phyloP scores from a whole-genome alignment of 2,888 invertebrate species.

The Hartigia nigra region DNA sequence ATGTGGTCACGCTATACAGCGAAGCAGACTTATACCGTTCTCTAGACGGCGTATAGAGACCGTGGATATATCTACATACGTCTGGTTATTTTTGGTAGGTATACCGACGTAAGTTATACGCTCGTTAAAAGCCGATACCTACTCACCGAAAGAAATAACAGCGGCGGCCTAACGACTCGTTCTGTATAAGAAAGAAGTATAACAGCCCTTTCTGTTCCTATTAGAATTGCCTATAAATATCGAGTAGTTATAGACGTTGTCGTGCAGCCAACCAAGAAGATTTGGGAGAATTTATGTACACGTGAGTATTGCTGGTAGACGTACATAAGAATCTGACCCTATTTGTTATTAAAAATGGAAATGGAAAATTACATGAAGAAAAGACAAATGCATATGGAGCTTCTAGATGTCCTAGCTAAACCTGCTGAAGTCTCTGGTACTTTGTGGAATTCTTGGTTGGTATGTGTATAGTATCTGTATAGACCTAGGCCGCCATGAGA shows the following conservation, averaged over 20 bases:
- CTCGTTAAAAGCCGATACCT: constrained; percentile 6
- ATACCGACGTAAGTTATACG: constrained; percentile 25
- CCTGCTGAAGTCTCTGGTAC: not conserved
- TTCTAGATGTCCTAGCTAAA: not conserved
- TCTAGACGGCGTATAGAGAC: constrained; percentile 25
- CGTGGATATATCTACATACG: constrained; percentile 36
- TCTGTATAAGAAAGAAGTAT: constrained; percentile 22
- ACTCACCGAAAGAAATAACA: constrained; percentile 19
- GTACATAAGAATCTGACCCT: not conserved
- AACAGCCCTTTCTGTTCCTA: not conserved
- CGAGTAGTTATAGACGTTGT: not conserved
- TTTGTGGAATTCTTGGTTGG: not conserved
- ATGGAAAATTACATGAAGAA: not conserved
- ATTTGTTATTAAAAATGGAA: not conserved
- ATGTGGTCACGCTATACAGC: constrained; percentile 47
- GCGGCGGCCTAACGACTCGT: constrained; percentile 17
- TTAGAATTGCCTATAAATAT: not conserved
- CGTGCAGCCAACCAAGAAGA: not conserved
- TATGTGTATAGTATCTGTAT: not conserved
- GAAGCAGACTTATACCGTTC: constrained; percentile 31
- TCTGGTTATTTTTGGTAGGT: constrained; percentile 46
- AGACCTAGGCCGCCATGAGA: constrained; percentile 23
- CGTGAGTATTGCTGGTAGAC: not conserved
- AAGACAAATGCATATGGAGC: not conserved
- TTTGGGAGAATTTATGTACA: not conserved